Evolutionary conservation across 2,797 vertebrate species (phyloP).

Genomic region (Morelia viridis): DNA sequence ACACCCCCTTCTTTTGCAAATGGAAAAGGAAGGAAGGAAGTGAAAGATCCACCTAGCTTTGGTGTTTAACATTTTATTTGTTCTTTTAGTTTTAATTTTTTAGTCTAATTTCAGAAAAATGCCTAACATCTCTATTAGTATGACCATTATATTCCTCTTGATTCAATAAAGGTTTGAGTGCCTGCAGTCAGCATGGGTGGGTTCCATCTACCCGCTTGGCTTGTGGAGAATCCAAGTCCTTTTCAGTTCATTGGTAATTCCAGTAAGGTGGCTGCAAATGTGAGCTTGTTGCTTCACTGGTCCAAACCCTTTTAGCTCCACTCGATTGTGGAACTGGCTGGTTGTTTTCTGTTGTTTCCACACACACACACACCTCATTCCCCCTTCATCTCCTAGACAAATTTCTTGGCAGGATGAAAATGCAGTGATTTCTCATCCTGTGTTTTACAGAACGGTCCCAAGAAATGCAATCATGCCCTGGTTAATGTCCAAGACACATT

Average conservation of each 20-base stretch:
- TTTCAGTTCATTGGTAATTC: not conserved
- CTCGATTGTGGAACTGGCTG: not conserved
- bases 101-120: constrained; percentile 56
- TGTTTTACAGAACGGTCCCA: constrained; percentile 60
- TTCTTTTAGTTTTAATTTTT: constrained; percentile 61
- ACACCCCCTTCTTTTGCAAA: constrained; percentile 54
- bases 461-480: constrained; percentile 62
- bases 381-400: constrained; percentile 23
- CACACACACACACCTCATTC: not conserved
- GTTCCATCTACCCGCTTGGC: not conserved
- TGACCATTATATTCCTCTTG: constrained; percentile 65
- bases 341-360: not conserved
- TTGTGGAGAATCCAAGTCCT: not conserved
- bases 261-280: not conserved
- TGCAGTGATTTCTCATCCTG: constrained; percentile 51
- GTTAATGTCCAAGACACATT: constrained; percentile 68
- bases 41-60: constrained; percentile 18
- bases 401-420: constrained; percentile 56
- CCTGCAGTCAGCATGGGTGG: constrained; percentile 10
- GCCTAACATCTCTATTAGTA: constrained; percentile 63
- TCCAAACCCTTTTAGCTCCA: not conserved
- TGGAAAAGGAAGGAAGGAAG: not conserved
- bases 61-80: constrained; percentile 55
- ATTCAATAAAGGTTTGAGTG: constrained; percentile 60
- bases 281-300: not conserved